Conservation (phyloP, 2,113 vertebrate species). For the Pterophyllum scalare region DNA sequence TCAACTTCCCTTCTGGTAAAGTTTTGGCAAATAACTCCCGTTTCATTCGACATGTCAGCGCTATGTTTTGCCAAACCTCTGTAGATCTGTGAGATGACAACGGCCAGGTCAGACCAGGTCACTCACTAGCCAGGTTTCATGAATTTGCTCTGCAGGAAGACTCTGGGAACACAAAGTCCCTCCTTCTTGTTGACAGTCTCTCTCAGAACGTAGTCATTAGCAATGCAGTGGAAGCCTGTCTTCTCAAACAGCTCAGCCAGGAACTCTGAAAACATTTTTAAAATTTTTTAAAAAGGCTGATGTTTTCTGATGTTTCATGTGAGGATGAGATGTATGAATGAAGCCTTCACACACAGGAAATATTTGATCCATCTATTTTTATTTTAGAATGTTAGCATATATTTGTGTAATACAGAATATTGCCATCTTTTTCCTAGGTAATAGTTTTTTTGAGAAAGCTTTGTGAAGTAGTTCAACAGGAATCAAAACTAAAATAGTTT, state of each 20-base stretch:
- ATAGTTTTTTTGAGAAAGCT: background rate
- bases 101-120: background rate
- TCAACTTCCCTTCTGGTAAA: background rate
- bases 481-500: background rate
- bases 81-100: background rate
- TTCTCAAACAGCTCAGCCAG: conserved; percentile 86
- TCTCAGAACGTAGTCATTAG: conserved; percentile 90
- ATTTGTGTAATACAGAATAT: too few species aligned
- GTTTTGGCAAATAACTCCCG: background rate
- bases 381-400: background rate
- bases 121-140: conserved; percentile 75
- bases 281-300: background rate
- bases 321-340: background rate
- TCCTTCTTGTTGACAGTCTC: conserved; percentile 97
- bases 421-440: background rate
- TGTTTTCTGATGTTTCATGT: background rate
- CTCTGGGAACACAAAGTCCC: conserved; percentile 88
- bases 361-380: background rate
- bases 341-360: background rate
- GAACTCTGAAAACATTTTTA: conserved; percentile 79
- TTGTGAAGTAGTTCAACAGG: background rate
- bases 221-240: conserved; percentile 81
- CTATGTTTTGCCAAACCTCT: background rate
- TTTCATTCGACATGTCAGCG: background rate
- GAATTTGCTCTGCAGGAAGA: conserved; percentile 97